These are phyloP conservation scores for Coenonympha glycerion DNA, from an alignment of 2,888 invertebrate species.

Conservation along the genomic window DNA sequence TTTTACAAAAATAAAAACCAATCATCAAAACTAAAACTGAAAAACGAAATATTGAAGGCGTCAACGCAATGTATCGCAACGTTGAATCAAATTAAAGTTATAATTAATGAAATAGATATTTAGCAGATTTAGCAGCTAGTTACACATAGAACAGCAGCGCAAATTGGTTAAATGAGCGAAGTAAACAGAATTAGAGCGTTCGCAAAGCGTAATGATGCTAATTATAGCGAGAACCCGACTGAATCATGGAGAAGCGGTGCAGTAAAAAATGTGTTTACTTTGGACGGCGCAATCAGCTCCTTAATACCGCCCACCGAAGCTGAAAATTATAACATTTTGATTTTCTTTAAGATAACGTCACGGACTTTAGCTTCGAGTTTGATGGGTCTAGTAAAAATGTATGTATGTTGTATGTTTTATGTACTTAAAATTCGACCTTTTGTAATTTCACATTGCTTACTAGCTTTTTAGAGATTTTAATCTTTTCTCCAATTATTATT, in stretches of 20 bases:
- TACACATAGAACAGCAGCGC: slow-evolving; percentile 36
- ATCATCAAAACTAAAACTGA: not conserved
- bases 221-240: slow-evolving; percentile 57
- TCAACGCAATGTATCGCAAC: not conserved
- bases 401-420: too few species aligned
- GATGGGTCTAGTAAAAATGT: not conserved
- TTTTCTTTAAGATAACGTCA: slow-evolving; percentile 5
- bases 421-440: not conserved
- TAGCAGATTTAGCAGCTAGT: slow-evolving; percentile 28
- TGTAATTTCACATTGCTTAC: not conserved
- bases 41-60: slow-evolving; percentile 12
- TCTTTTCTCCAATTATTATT: too few species aligned
- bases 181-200: slow-evolving; percentile 56
- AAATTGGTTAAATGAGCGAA: slow-evolving; percentile 55
- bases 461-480: too few species aligned
- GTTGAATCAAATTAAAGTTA: slow-evolving; percentile 11
- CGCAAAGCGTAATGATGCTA: slow-evolving; percentile 51
- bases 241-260: slow-evolving; percentile 60
- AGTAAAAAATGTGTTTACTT: slow-evolving; percentile 67
- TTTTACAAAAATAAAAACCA: too few species aligned
- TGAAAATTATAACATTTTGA: slow-evolving; percentile 46
- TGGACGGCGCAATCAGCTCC: slow-evolving; percentile 56
- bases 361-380: not conserved
- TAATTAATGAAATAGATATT: slow-evolving; percentile 20
- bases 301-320: slow-evolving; percentile 74